These are phyloP conservation scores for Drosophila bifasciata DNA, from an alignment of 1,140 invertebrate species.

Conservation along the genomic window DNA sequence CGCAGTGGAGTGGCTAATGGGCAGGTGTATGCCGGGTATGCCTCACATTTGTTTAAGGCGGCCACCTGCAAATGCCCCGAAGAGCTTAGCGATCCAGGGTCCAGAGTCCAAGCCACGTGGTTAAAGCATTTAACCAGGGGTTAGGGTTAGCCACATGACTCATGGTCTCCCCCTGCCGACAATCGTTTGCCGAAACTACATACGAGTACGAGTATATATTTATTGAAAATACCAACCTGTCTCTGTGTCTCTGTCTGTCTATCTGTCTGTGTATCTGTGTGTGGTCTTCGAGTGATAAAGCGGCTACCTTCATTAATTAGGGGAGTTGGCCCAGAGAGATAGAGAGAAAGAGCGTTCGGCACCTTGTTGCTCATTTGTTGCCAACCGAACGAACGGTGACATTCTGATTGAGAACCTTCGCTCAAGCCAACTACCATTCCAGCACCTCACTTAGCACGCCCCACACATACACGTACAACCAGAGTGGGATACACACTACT, in stretches of 20 bases:
- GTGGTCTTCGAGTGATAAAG: slow-evolving; percentile 53
- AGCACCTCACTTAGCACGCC: slow-evolving; percentile 54
- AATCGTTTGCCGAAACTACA: no score
- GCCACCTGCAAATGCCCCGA: slow-evolving; percentile 35
- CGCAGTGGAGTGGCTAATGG: slow-evolving; percentile 52
- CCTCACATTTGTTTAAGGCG: neutral
- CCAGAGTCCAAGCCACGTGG: slow-evolving; percentile 26
- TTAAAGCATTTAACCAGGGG: slow-evolving; percentile 39
- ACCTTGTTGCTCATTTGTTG: slow-evolving; percentile 65
- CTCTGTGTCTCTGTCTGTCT: neutral
- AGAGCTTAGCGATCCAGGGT: slow-evolving; percentile 27
- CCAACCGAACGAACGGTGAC: slow-evolving; percentile 47
- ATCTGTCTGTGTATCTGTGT: slow-evolving; percentile 30
- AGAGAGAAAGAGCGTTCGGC: slow-evolving; percentile 9
- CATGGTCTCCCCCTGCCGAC: neutral
- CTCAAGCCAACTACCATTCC: slow-evolving; percentile 41
- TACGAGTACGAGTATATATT: slow-evolving; percentile 8
- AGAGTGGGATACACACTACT: slow-evolving; percentile 10
- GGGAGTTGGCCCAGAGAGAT: slow-evolving; percentile 14
- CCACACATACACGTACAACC: slow-evolving; percentile 28
- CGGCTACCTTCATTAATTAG: slow-evolving; percentile 74
- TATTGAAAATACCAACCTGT: slow-evolving; percentile 25
- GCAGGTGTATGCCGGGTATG: slow-evolving; percentile 30
- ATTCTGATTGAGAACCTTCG: slow-evolving; percentile 69
- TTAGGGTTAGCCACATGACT: slow-evolving; percentile 43